Base-by-base conservation (phyloP, 1,140 invertebrate species). In the Odontomachus brunneus region DNA sequence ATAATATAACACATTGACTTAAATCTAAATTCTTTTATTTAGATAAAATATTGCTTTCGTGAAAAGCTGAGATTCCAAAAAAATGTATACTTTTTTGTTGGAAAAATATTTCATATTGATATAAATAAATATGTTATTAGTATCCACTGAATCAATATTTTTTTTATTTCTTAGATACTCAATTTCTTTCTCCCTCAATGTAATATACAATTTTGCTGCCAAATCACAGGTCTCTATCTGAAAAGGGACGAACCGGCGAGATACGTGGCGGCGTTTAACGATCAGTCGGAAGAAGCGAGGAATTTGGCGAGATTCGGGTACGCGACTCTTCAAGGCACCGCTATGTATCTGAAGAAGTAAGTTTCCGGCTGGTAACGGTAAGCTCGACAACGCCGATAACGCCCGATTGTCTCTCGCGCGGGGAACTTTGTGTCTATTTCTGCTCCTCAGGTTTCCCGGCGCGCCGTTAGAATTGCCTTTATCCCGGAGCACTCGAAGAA, bases 261-360 rank as follows among this genome's bases (percentile, higher is more conserved):
- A n/a, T 96, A 95, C 89, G 95, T 97, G 33, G 97, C 96, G 2
- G 95, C 96, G 3, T 97, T 97, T 93, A 97, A 97, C 90, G 95
- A 95, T 62, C 96, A 97, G 55, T 95, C 95, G 1, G 94, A 95
- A 55, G 95, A 95, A 85, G 95, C 96, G 1, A 95, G 95, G 76
- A 93, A 94, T 48, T 94, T 96, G 60, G 95, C 97, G n/a, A 94
- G 94, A 86, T 96, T 95, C 78, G 97, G 96, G 1, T 97, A 96
- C 88, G 97, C 96, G 0, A 94, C 96, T 0, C 92, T 97, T 1
- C 95, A 97, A 89, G 96, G 96, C 0, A 78, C 90, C 9, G 51
- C 81, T 11, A 82, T 85, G 78, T 88, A 90, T 38, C 71, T 87
- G 26, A 84, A 84, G 49, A 90, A 88, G 90, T 91, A 84, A 73